Percentiles rank a stretch among this genome's conserved stretches.
These are phyloP conservation scores for Venustaconcha ellipsiformis DNA, from an alignment of 1,140 invertebrate genomes.

Conservation along the genomic window DNA sequence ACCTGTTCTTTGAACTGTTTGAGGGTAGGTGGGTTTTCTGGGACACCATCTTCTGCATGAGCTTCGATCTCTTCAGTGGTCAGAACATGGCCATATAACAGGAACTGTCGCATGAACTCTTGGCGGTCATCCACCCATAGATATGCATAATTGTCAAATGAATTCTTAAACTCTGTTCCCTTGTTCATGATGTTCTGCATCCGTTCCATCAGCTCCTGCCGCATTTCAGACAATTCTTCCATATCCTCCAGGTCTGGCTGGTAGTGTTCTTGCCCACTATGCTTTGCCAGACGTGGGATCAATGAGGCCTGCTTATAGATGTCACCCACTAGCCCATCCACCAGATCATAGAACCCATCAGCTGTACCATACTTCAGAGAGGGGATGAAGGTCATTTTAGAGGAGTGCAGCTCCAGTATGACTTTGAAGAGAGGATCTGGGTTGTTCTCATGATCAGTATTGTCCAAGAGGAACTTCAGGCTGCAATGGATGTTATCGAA, in stretches of 20 bases:
- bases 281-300: slow-evolving; percentile 74
- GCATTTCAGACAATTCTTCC: slow-evolving; percentile 68
- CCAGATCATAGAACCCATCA: slow-evolving; percentile 81
- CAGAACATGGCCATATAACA: slow-evolving; percentile 88
- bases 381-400: slow-evolving; percentile 79
- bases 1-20: slow-evolving; percentile 91
- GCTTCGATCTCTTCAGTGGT: slow-evolving; percentile 88
- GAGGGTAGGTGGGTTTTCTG: slow-evolving; percentile 81
- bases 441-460: slow-evolving; percentile 85
- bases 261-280: slow-evolving; percentile 68
- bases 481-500: slow-evolving; percentile 80
- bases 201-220: slow-evolving; percentile 68
- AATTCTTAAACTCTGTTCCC: slow-evolving; percentile 67
- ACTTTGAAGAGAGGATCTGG: slow-evolving; percentile 83
- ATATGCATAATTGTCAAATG: slow-evolving; percentile 75
- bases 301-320: slow-evolving; percentile 86
- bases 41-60: slow-evolving; percentile 71
- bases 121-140: slow-evolving; percentile 89
- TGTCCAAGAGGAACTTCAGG: slow-evolving; percentile 88
- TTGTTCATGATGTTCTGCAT: slow-evolving; percentile 68
- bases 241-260: slow-evolving; percentile 69
- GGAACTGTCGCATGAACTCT: slow-evolving; percentile 89
- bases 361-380: slow-evolving; percentile 83
- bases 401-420: slow-evolving; percentile 83
- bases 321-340: slow-evolving; percentile 83